A percentile compares a stretch with the other conserved stretches of the same genome.
These are phyloP conservation scores for Carabus problematicus DNA, from an alignment of 2,888 invertebrate species.

Conservation along the genomic window DNA sequence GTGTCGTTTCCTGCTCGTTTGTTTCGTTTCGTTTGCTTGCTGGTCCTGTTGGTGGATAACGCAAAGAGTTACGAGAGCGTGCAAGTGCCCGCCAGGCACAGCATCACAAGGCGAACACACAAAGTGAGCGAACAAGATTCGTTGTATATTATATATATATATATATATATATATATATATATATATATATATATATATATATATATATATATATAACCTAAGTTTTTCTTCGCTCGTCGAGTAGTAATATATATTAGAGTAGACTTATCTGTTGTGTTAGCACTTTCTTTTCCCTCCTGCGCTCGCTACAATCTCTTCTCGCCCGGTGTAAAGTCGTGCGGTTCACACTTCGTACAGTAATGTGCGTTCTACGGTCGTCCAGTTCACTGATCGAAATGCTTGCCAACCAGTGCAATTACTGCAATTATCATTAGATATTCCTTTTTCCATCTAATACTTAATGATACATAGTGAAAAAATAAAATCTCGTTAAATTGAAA, in stretches of 20 bases:
- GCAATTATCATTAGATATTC: no score
- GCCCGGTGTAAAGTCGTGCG: conserved; percentile 25
- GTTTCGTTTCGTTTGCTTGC: background rate
- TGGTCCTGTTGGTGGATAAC: background rate
- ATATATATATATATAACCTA: no score
- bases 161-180: no score
- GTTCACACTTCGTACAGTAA: conserved; percentile 23
- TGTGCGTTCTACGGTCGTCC: conserved; percentile 18
- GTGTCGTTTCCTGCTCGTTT: no score
- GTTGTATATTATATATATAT: conserved; percentile 1
- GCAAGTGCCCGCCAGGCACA: conserved; percentile 4
- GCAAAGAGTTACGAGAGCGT: conserved; percentile 10
- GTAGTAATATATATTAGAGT: conserved; percentile 17
- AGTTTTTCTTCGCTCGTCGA: conserved; percentile 1
- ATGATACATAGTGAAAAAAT: no score
- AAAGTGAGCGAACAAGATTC: background rate
- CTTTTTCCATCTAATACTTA: no score
- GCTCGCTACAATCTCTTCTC: conserved; percentile 17
- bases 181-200: no score
- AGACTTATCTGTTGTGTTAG: conserved; percentile 33
- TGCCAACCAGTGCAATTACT: no score
- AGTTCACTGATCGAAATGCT: conserved; percentile 6
- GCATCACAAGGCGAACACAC: background rate
- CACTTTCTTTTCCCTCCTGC: conserved; percentile 23
- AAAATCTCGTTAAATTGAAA: no score